Evolutionary conservation across 2,888 invertebrate species (phyloP), one percentile per base, ranked within the genome.

Genomic region (Lamellibrachia satsuma): DNA sequence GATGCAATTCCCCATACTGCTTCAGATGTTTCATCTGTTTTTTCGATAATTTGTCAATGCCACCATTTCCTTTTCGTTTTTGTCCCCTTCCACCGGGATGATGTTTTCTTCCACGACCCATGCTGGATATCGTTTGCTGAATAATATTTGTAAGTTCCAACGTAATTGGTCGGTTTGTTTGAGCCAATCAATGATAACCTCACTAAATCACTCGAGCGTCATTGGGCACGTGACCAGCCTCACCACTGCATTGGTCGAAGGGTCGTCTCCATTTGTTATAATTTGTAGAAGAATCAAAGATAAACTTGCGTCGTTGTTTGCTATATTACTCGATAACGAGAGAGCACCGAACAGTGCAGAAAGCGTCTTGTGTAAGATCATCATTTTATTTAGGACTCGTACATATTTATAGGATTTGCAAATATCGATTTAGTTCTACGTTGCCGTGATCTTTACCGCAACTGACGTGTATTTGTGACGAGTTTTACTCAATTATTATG

Each of bases 1-100:
- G 95, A 90, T 95, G 95, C 52, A 93, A 52, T 93, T 95, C 95
- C 11, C 95, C 95, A 92, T 92, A 94, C 52, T 94, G 92, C 90
- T 94, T 93, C 52, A 94, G 91, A 90, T 94, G 94, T 51, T 93
- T 93, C 92, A 94, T 94, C 91, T 95, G 94, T 90, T 94, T 93
- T 75, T 94, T 93, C 8, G 93, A 93, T 22, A 93, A 75, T 91
- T 91, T 93, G n/a, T 90, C 55, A 52, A 51, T 51, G 2, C 92
- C 92, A 52, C 90, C 92, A 51, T 90, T 75, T 90, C 90, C 90
- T 90, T 92, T 91, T 22, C 51, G 51, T 92, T 90, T 90, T 39
- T 92, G 90, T 52, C 93, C 92, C 92, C 90, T 60, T 15, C 39
- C 90, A 52, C 52, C 91, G 0, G 91, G 15, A 15, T 51, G 52